Conservation (phyloP, 2,888 invertebrate genomes). For the Polydrusus pterygomalis region DNA sequence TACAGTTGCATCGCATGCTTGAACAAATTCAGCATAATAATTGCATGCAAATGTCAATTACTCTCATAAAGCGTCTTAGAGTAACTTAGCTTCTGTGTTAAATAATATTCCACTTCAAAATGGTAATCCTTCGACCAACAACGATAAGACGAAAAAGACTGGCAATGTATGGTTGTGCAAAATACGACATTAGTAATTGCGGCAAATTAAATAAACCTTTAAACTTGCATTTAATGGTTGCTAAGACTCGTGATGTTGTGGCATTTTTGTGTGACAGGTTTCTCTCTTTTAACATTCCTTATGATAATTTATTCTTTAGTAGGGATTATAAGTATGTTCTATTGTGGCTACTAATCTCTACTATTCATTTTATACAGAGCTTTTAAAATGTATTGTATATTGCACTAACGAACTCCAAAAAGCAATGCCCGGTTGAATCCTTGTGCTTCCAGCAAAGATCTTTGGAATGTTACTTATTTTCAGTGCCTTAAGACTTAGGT, state of each 20-base stretch:
- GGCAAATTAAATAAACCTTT: constrained; percentile 59
- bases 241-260: constrained; percentile 54
- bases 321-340: background rate
- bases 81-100: constrained; percentile 39
- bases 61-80: background rate
- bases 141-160: constrained; percentile 51
- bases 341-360: background rate
- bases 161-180: constrained; percentile 51
- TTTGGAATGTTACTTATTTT: too few relatives aligned
- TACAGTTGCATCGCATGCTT: too few relatives aligned
- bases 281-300: constrained; percentile 18
- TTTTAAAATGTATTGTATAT: background rate
- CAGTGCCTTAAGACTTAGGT: too few relatives aligned
- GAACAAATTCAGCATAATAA: too few relatives aligned
- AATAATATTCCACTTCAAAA: constrained; percentile 10
- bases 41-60: constrained; percentile 6
- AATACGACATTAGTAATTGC: constrained; percentile 55
- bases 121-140: constrained; percentile 49
- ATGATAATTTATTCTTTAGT: constrained; percentile 20
- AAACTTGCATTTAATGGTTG: constrained; percentile 45
- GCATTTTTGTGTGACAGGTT: constrained; percentile 48
- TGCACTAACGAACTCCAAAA: too few relatives aligned
- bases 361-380: background rate
- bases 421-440: background rate
- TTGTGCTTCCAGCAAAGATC: background rate